Evolutionary conservation across 2,888 invertebrate species (phyloP), one percentile per base, ranked within the genome.

Genomic region (Muschampia staudingeri): DNA sequence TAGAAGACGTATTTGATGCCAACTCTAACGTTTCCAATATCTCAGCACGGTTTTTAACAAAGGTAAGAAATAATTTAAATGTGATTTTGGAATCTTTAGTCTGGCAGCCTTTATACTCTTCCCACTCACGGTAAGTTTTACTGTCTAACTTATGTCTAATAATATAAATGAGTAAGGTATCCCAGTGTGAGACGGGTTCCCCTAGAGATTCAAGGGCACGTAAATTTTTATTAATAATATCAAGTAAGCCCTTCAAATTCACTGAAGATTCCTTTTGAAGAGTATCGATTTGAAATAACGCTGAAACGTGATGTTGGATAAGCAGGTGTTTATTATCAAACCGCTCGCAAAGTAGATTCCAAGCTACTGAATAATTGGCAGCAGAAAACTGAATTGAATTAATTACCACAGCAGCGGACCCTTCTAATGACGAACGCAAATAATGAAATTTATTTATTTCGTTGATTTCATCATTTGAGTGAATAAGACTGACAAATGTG

Each of bases 401-500:
- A 5, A 71, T 44, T 12, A 71, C 71, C 19, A 71, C 42, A 42
- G 42, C 71, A 40, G 71, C 71, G 4, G 71, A 40, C 9, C 44
- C 71, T 44, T 71, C 71, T 44, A 71, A 40, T 11, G 71, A 71
- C n/a, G 71, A 40, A 4, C 71, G n/a, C 14, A 71, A 25, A 44
- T 71, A 71, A 44, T 71, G 71, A 42, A 71, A 71, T 30, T 71
- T 71, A 71, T 71, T 71, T n/a, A 71, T 71, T 19, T 71, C 30
- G 12, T 71, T 42, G n/a, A 71, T 71, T 25, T 71, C 44, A 11
- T 44, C 19, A 25, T 71, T 71, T 4, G 40, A 19, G 16, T 71
- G 71, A 14, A 90, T 87, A 14, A 88, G 80, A 67, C 86, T 85
- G 7, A 75, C n/a, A 76, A 86, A 88, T 0, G 87, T 88, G 70